These are phyloP conservation scores for Poeciliopsis turrubarensis DNA, from an alignment of 2,113 vertebrate species.

Conservation along the genomic window DNA sequence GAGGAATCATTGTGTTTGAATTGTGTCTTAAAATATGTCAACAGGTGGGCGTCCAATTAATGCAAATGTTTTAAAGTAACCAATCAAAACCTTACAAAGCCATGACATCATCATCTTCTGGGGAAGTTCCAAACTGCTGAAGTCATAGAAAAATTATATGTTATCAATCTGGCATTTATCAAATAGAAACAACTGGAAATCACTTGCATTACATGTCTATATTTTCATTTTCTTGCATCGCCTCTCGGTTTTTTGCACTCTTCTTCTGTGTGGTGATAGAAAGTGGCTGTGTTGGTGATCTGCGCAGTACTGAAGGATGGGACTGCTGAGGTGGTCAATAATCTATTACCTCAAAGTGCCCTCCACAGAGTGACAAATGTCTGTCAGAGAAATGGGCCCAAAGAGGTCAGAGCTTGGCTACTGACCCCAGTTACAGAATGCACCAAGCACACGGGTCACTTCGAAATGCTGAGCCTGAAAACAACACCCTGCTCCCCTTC, in stretches of 20 bases:
- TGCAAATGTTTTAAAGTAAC: no score
- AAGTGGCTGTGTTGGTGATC: conserved; percentile 45
- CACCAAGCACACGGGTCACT: conserved; percentile 12
- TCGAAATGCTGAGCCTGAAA: conserved; percentile 25
- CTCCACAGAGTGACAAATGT: conserved; percentile 84
- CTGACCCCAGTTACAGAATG: conserved; percentile 69
- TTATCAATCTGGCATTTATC: no score
- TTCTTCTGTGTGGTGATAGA: conserved; percentile 54
- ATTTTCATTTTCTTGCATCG: no score
- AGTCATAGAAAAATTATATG: no score
- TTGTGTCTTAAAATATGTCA: no score
- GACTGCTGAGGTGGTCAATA: conserved; percentile 83
- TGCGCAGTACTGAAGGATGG: conserved; percentile 72
- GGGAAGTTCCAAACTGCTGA: no score
- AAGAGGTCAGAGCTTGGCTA: conserved; percentile 78
- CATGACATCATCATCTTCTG: no score
- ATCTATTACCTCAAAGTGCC: conserved; percentile 81
- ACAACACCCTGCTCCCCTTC: conserved; percentile 10
- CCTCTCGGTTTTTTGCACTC: not conserved
- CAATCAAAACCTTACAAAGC: no score
- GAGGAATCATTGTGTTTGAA: no score
- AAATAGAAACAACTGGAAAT: no score
- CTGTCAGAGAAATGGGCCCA: conserved; percentile 80
- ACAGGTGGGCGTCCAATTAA: no score
- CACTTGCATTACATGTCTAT: no score